Evolutionary conservation across 2,888 invertebrate genomes (phyloP).

Genomic region (Stramonita haemastoma): DNA sequence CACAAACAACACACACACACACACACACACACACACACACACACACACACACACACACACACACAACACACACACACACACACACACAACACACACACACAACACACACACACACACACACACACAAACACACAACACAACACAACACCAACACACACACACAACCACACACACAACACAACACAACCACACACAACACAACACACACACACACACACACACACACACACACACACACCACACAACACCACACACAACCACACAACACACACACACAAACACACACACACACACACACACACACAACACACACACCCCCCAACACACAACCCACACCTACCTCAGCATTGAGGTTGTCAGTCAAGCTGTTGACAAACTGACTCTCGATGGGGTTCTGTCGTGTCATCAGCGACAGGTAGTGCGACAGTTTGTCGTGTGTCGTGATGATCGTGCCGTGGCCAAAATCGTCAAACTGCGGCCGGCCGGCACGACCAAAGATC

Average conservation of each 20-base stretch:
- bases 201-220: too few relatives aligned
- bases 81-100: too few relatives aligned
- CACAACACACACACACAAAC: neutral
- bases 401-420: conserved; percentile 94
- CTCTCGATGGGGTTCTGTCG: conserved; percentile 99
- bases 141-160: too few relatives aligned
- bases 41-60: neutral
- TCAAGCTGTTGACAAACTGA: conserved; percentile 92
- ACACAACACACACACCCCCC: neutral
- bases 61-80: neutral
- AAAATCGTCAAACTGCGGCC: conserved; percentile 95
- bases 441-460: conserved; percentile 98
- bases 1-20: too few relatives aligned
- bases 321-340: conserved; percentile 70
- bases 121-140: too few relatives aligned
- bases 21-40: too few relatives aligned
- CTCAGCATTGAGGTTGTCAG: conserved; percentile 99
- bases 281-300: conserved; percentile 24
- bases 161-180: too few relatives aligned
- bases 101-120: conserved; percentile 5
- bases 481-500: conserved; percentile 98
- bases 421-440: conserved; percentile 91
- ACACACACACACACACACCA: too few relatives aligned
- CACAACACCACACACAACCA: too few relatives aligned
- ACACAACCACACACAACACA: too few relatives aligned